Evolutionary conservation across 2,888 invertebrate genomes (phyloP), one percentile per base, ranked within the genome.

Genomic region (Thysanoteuthis rhombus): DNA sequence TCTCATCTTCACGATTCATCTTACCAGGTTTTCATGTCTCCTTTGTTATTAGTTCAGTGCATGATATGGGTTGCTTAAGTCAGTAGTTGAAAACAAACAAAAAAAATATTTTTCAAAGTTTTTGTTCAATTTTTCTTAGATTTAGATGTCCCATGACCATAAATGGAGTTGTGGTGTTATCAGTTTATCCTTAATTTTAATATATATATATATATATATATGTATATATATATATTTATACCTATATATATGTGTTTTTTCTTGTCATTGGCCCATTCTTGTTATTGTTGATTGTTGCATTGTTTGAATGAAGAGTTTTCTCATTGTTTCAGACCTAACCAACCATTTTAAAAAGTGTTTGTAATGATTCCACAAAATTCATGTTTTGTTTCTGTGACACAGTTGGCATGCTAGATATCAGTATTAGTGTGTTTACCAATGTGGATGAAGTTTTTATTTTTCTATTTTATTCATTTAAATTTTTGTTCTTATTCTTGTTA

Each of bases 101-200:
- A 75, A 75, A n/a, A 75, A 75, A 32, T n/a, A 75, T 10, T 12
- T 16, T 16, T 16, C 12, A n/a, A 16, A 8, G 10, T 75, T 75
- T n/a, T 75, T 75, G 75, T 75, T 75, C n/a, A 75, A n/a, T 75
- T n/a, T 75, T 75, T 75, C n/a, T 75, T 75, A 75, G 75, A n/a
- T 36, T n/a, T 75, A 75, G 75, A 75, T 75, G n/a, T 75, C 19
- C n/a, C 75, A 36, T n/a, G 16, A 75, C n/a, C 16, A 36, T 75
- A 25, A 36, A 16, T 75, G 75, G 75, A n/a, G n/a, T 75, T n/a
- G 75, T 75, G n/a, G 75, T 75, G 6, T 75, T 32, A 58, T 75
- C 75, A 75, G 12, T 75, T 75, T n/a, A n/a, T 36, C 75, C 16
- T 4, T 12, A 32, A 75, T n/a, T n/a, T n/a, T 8, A 32, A 1